Evolutionary conservation across 1,140 invertebrate genomes (phyloP).

Genomic region (Zophobas atratus): DNA sequence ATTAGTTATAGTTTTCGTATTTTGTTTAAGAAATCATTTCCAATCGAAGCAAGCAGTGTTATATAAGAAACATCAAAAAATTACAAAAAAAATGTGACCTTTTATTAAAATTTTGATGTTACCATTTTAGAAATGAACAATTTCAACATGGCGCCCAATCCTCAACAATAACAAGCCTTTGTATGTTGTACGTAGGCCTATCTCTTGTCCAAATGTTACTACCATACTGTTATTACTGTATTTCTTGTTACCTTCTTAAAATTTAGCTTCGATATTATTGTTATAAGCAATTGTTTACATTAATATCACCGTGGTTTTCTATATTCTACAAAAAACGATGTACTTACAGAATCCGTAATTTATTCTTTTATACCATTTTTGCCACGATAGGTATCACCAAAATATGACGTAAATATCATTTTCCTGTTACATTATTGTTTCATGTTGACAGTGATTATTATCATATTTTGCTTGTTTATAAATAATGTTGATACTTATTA

Average conservation of each 20-base stretch:
- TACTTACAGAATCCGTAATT: background rate
- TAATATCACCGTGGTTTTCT: conserved; percentile 39
- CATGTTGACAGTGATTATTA: conserved; percentile 23
- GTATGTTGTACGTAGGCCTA: conserved; percentile 57
- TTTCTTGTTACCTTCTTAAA: conserved; percentile 40
- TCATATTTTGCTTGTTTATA: conserved; percentile 52
- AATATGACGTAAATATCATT: background rate
- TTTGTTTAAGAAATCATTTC: conserved; percentile 25
- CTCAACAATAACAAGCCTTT: conserved; percentile 54
- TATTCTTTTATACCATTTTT: background rate
- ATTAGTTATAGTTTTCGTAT: conserved; percentile 19
- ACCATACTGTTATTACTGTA: conserved; percentile 42
- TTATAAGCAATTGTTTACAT: conserved; percentile 44
- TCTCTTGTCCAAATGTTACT: conserved; percentile 47
- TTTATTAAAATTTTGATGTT: conserved; percentile 49
- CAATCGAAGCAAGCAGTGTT: conserved; percentile 5
- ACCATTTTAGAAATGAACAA: conserved; percentile 13
- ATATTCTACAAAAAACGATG: background rate
- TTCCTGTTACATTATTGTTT: conserved; percentile 46
- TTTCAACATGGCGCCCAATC: conserved; percentile 47
- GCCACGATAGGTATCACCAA: background rate
- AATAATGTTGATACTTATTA: conserved; percentile 50
- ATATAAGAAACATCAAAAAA: conserved; percentile 1
- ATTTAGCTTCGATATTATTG: conserved; percentile 49
- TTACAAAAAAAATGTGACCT: conserved; percentile 21